Evolutionary conservation across 2,113 vertebrate species (phyloP).

Genomic region (Alosa alosa): DNA sequence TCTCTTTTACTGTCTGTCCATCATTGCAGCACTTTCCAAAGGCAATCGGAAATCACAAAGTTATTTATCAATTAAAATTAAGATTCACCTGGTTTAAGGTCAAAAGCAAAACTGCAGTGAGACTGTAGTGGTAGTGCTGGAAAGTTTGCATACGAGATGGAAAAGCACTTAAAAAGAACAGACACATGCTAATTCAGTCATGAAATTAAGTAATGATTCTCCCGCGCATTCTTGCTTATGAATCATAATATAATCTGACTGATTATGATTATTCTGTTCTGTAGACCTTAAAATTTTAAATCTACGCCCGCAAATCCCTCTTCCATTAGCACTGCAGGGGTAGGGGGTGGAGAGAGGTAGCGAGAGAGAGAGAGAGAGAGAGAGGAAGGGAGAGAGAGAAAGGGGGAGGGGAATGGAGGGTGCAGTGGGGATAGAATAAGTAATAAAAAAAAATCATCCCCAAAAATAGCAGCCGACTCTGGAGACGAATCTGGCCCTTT

Average conservation of each 20-base stretch:
- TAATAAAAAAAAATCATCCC: not conserved
- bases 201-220: constrained; percentile 64
- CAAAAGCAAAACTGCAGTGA: constrained; percentile 31
- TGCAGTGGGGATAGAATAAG: not conserved
- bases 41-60: not conserved
- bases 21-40: not conserved
- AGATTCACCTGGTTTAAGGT: constrained; percentile 41
- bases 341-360: constrained; percentile 29
- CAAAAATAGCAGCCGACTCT: not conserved
- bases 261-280: constrained; percentile 65
- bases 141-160: constrained; percentile 45
- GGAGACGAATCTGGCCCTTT: not conserved
- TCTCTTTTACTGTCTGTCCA: constrained; percentile 15
- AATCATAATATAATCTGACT: constrained; percentile 62
- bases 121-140: constrained; percentile 6
- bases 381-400: not conserved
- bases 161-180: constrained; percentile 53
- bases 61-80: constrained; percentile 35
- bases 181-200: constrained; percentile 63
- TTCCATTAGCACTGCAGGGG: constrained; percentile 55
- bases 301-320: constrained; percentile 58
- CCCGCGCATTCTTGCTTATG: constrained; percentile 57
- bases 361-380: constrained; percentile 9
- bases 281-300: constrained; percentile 64
- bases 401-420: not conserved